Evolutionary conservation across 2,113 vertebrate species (phyloP), one percentile per base, ranked within the genome.

Genomic region (Gymnorhina tibicen): DNA sequence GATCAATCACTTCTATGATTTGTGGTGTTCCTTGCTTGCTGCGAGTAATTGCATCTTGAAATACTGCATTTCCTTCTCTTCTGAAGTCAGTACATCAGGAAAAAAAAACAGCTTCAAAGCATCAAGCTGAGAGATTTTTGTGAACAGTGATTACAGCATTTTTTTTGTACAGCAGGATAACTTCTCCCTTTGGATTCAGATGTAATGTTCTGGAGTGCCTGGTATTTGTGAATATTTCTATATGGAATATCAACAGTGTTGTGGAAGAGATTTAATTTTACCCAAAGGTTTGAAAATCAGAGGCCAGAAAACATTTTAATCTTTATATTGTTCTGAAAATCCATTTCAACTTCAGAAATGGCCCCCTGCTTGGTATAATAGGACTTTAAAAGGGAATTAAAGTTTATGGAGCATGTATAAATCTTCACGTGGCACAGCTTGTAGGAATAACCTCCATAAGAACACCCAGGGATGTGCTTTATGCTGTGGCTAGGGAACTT

Each of bases 291-390:
- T 92, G 82, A 91, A 92, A 95, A 87, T 87, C 87, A 94, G 89
- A 85, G 77, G 44, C 94, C 91, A 94, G 91, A 78, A 96, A 96
- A 81, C 85, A 86, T 94, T 95, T 89, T 75, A 30, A 19, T 95
- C 87, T 91, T 94, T 85, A 72, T 89, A 82, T 86, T 92, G 80
- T 82, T 85, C 87, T 89, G 89, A 95, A 95, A 95, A 96, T 89
- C 73, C 77, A 95, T 95, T 95, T 92, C 53, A 72, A n/a, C 79
- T 91, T 95, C 37, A 91, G 86, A 95, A 96, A 92, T 88, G 83
- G 76, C 83, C 92, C 93, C 75, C 79, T 90, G 88, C 75, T 96
- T 80, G 63, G 20, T 81, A 84, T 97, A 92, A 92, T 87, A 75
- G 84, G 77, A 59, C 81, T 94, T 95, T 13, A 95, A 92, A 92